Percentiles rank a stretch among this genome's conserved stretches.
Evolutionary conservation across 1,140 invertebrate species (phyloP).

Genomic region (Pogonomyrmex barbatus): DNA sequence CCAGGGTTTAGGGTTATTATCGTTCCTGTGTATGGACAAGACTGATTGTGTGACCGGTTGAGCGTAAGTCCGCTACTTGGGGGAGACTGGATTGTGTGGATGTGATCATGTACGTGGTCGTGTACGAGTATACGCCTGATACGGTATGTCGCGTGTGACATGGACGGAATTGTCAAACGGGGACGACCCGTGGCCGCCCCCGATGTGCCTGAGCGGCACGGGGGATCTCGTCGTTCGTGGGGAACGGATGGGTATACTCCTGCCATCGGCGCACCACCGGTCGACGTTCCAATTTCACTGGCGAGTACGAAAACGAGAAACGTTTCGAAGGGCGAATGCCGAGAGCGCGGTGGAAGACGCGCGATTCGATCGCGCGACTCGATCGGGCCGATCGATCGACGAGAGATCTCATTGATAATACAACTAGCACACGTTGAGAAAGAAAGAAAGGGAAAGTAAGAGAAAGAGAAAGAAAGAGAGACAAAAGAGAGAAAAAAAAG

Average conservation of each 20-base stretch:
- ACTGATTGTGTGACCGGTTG: constrained; percentile 42
- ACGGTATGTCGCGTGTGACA: constrained; percentile 59
- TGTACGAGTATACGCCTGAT: constrained; percentile 50
- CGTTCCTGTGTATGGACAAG: constrained; percentile 40
- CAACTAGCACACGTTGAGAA: constrained; percentile 66
- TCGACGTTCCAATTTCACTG: constrained; percentile 2
- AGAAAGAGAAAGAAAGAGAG: constrained; percentile 42
- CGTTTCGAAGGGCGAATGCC: constrained; percentile 1
- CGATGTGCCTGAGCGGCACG: constrained; percentile 19
- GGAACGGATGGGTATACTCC: constrained; percentile 5
- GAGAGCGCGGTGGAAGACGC: constrained; percentile 48
- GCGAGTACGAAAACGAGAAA: constrained; percentile 39
- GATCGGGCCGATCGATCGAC: constrained; percentile 38
- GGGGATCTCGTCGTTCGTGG: constrained; percentile 9
- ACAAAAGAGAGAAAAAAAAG: constrained; percentile 10
- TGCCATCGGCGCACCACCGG: constrained; percentile 28
- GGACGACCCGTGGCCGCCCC: neutral
- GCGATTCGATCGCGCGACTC: constrained; percentile 1
- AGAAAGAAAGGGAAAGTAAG: constrained; percentile 18
- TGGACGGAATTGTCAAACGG: constrained; percentile 41
- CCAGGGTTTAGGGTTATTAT: constrained; percentile 80
- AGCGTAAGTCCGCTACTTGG: constrained; percentile 27
- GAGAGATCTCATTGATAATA: constrained; percentile 60
- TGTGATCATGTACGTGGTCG: constrained; percentile 44
- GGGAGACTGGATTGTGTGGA: constrained; percentile 39